Base-by-base conservation (phyloP, 2,888 invertebrate genomes). In the Xestia xanthographa region DNA sequence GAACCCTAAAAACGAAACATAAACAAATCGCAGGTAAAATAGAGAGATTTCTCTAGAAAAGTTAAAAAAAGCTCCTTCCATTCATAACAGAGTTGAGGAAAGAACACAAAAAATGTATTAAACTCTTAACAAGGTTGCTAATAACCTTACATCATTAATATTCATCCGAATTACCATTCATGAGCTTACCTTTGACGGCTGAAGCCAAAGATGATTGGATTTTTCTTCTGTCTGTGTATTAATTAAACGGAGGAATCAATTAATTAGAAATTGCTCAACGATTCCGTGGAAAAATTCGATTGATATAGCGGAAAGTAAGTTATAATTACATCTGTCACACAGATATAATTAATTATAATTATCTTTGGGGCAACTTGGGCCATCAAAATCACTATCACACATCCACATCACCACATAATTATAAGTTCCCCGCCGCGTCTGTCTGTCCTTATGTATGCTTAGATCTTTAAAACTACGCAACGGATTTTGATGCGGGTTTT, bases 91-190 rank as follows among this genome's bases (percentile, higher is more conserved):
- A 43, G 6, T 60, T 60, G 45, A 58, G 56, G 43, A 68, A 86
- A 70, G 62, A 56, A 53, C 56, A 69, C 66, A 79, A 84, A 82
- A 86, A 75, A 71, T 63, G 62, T 83, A 86, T 77, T 76, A 75
- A 86, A 86, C 71, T 86, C 76, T 72, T 73, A 84, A 74, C 72
- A 84, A 80, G 71, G 72, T 72, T 70, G 58, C 69, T 81, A 84
- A 77, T 87, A 87, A 82, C 67, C 73, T 77, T 72, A 79, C 69
- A 78, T 75, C 75, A 87, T 88, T 72, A 79, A 81, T 87, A 86
- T 86, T 86, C 85, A 88, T 84, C 82, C 79, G 62, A 67, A 84
- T 87, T 73, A 79, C 71, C 72, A 87, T 86, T 86, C 78, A 84
- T 67, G 75, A 81, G 73, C 50, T 77, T 67, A 75, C 66, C 71